Evolutionary conservation across 2,797 vertebrate genomes (phyloP).

Genomic region (Darevskia mixta): DNA sequence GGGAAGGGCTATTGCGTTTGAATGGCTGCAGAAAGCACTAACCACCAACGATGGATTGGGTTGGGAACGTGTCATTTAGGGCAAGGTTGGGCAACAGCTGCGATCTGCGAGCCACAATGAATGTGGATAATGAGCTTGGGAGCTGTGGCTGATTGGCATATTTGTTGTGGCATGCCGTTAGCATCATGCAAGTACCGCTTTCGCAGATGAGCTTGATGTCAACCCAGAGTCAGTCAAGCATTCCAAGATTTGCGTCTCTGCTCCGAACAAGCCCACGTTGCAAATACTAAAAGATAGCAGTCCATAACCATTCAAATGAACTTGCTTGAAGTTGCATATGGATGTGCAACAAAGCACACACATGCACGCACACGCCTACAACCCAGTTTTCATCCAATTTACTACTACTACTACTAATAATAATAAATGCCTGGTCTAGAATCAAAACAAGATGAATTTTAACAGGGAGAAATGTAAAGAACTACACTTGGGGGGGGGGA

Average conservation of each 20-base stretch:
- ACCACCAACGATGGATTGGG: slow-evolving; percentile 44
- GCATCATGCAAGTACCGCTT: not conserved
- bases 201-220: not conserved
- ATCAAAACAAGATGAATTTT: too few relatives aligned
- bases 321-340: not conserved
- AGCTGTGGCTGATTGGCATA: not conserved
- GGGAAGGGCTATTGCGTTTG: slow-evolving; percentile 48
- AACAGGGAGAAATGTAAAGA: too few relatives aligned
- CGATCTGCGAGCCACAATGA: not conserved
- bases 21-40: slow-evolving; percentile 50
- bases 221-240: not conserved
- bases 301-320: not conserved
- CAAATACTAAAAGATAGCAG: not conserved
- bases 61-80: slow-evolving; percentile 61
- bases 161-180: not conserved
- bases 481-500: too few relatives aligned
- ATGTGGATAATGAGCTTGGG: not conserved
- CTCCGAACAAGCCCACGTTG: not conserved
- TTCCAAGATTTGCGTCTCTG: not conserved
- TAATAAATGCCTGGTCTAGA: too few relatives aligned
- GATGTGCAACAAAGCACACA: not conserved
- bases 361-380: not conserved
- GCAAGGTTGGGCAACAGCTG: not conserved
- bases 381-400: not conserved
- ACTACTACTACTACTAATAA: too few relatives aligned